A percentile compares a stretch with the other conserved stretches of the same genome.
Conservation (phyloP, 2,797 vertebrate genomes). For the Cynodonichthys magdalenae region DNA sequence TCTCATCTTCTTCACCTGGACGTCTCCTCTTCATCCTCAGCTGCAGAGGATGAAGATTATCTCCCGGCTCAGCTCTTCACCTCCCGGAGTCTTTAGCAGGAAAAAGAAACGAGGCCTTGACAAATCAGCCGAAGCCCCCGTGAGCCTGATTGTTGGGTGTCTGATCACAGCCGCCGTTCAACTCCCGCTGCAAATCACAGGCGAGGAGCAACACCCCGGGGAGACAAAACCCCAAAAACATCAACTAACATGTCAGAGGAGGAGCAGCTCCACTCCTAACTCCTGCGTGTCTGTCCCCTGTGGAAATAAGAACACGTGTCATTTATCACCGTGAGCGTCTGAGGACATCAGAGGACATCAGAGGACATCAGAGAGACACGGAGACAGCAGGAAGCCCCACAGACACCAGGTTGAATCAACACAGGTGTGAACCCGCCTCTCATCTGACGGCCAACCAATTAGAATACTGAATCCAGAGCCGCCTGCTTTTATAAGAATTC, state of each 20-base stretch:
- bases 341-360: too few species aligned
- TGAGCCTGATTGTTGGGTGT: conserved; percentile 37
- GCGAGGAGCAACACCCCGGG: conserved; percentile 51
- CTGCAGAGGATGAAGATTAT: conserved; percentile 13
- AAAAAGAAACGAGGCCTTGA: conserved; percentile 5
- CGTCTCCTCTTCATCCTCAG: conserved; percentile 19
- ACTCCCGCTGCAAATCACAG: conserved; percentile 62
- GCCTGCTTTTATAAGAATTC: too few species aligned
- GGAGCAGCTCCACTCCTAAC: conserved; percentile 31
- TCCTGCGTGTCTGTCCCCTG: conserved; percentile 30
- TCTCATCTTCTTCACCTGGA: conserved; percentile 15
- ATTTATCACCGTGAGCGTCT: conserved; percentile 13
- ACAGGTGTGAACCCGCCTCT: background rate
- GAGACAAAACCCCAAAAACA: conserved; percentile 40
- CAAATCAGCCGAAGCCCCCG: conserved; percentile 28
- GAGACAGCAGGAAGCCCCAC: background rate
- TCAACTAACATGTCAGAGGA: conserved; percentile 69
- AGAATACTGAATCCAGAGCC: too few species aligned
- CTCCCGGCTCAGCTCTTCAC: conserved; percentile 27
- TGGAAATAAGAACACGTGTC: conserved; percentile 38
- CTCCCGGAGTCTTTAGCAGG: conserved; percentile 23
- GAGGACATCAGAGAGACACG: conserved; percentile 1
- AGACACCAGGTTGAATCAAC: conserved; percentile 5
- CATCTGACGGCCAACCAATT: too few species aligned
- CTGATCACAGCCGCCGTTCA: conserved; percentile 65